Percentiles rank a stretch among this genome's conserved stretches.
phyloP scores from a whole-genome alignment of 2,888 invertebrate genomes.

The Drosophila picticornis region DNA sequence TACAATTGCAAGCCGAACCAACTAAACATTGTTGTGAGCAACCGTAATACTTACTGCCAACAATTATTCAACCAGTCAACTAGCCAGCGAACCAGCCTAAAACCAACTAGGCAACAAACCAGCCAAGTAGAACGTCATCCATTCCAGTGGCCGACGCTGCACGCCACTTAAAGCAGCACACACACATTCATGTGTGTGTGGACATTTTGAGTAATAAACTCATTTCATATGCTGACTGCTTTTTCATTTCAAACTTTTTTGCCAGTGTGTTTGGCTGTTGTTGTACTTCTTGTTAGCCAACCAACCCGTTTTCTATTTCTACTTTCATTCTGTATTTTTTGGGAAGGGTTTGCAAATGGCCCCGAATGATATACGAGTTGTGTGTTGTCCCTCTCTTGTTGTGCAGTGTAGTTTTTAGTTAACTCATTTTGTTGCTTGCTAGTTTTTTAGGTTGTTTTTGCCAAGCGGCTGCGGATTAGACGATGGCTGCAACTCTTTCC shows the following conservation, averaged over 20 bases:
- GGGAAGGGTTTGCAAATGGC: slow-evolving; percentile 19
- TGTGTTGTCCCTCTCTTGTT: slow-evolving; percentile 16
- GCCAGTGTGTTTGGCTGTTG: slow-evolving; percentile 31
- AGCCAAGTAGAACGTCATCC: slow-evolving; percentile 57
- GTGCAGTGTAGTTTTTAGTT: slow-evolving; percentile 52
- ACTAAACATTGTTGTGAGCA: slow-evolving; percentile 15
- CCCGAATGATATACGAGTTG: slow-evolving; percentile 72
- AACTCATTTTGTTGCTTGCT: slow-evolving; percentile 56
- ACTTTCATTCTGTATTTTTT: neutral
- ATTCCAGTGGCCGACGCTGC: slow-evolving; percentile 51
- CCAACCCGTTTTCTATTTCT: slow-evolving; percentile 17
- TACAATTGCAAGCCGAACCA: slow-evolving; percentile 58
- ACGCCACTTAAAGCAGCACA: slow-evolving; percentile 69
- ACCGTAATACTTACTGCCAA: neutral
- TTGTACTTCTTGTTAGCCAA: slow-evolving; percentile 73
- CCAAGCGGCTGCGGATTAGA: slow-evolving; percentile 44
- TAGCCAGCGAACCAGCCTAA: slow-evolving; percentile 9
- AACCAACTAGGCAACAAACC: slow-evolving; percentile 9
- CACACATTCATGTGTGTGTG: slow-evolving; percentile 28
- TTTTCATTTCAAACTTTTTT: slow-evolving; percentile 78
- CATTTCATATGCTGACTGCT: slow-evolving; percentile 80
- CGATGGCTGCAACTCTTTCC: slow-evolving; percentile 20
- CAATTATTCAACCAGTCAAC: slow-evolving; percentile 3
- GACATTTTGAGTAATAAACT: slow-evolving; percentile 79
- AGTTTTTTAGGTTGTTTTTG: slow-evolving; percentile 37